These are phyloP conservation scores for Gorsachius goisagi DNA, from an alignment of 2,113 vertebrate genomes.

Conservation along the genomic window DNA sequence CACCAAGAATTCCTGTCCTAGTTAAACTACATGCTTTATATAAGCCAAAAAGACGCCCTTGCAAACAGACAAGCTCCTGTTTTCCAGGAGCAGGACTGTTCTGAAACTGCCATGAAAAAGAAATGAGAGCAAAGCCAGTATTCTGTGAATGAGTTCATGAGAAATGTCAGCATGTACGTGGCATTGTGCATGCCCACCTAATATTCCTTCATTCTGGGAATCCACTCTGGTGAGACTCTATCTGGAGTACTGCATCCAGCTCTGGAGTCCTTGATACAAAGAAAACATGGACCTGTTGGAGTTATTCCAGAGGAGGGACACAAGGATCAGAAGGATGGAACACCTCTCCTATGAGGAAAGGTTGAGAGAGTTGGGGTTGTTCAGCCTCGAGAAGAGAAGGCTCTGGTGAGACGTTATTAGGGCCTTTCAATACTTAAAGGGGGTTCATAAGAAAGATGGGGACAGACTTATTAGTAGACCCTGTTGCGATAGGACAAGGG, in stretches of 20 bases:
- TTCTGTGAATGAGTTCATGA: neutral
- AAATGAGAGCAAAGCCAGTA: neutral
- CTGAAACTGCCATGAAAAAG: neutral
- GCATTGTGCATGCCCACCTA: neutral
- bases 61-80: neutral
- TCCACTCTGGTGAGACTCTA: neutral
- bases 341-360: neutral
- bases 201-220: neutral
- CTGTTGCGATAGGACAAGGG: neutral
- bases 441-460: neutral
- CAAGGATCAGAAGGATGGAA: too few relatives aligned
- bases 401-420: fast-evolving
- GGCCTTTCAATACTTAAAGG: neutral
- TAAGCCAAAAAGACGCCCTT: neutral
- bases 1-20: neutral
- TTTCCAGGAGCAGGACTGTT: neutral
- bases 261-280: neutral
- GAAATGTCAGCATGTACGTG: neutral
- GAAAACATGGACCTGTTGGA: neutral
- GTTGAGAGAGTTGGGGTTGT: neutral
- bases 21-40: neutral
- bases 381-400: neutral
- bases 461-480: neutral
- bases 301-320: neutral
- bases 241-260: neutral